These are phyloP conservation scores for Montipora foliosa DNA, from an alignment of 64 coral and sea anemone genomes.

Conservation along the genomic window DNA sequence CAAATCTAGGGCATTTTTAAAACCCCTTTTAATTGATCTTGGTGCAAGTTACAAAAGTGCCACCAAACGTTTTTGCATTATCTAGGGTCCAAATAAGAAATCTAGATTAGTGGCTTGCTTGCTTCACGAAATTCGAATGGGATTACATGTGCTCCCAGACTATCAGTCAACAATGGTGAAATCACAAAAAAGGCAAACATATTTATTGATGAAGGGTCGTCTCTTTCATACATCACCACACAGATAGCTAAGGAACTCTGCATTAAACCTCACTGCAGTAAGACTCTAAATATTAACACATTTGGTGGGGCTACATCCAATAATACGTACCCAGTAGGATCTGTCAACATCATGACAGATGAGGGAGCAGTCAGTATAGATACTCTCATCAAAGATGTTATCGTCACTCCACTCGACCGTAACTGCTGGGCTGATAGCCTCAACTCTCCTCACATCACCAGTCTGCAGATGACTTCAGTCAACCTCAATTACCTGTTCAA, in stretches of 20 bases:
- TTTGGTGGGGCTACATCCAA: neutral
- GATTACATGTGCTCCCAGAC: neutral
- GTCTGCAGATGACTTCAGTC: slow-evolving; percentile 54
- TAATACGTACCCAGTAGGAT: neutral
- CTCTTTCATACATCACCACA: slow-evolving; percentile 64
- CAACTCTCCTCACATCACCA: slow-evolving; percentile 37
- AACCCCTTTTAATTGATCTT: too few relatives aligned
- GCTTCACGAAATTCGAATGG: too few relatives aligned
- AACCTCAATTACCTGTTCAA: slow-evolving; percentile 20
- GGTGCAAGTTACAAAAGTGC: too few relatives aligned
- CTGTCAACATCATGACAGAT: slow-evolving; percentile 42
- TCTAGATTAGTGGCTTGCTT: too few relatives aligned
- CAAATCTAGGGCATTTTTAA: too few relatives aligned
- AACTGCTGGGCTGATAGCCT: slow-evolving; percentile 26
- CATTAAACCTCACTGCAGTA: slow-evolving; percentile 41
- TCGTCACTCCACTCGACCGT: slow-evolving; percentile 26
- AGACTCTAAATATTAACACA: slow-evolving; percentile 20
- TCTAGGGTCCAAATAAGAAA: too few relatives aligned
- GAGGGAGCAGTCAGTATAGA: slow-evolving; percentile 41
- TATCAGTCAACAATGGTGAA: too few relatives aligned
- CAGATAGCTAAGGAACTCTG: slow-evolving; percentile 38
- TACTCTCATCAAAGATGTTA: slow-evolving; percentile 64
- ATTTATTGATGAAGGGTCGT: slow-evolving; percentile 59
- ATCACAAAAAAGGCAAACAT: slow-evolving; percentile 6
- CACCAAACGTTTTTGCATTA: too few relatives aligned